Base-by-base conservation (phyloP, 1,140 invertebrate species). In the Hycleus cichorii region DNA sequence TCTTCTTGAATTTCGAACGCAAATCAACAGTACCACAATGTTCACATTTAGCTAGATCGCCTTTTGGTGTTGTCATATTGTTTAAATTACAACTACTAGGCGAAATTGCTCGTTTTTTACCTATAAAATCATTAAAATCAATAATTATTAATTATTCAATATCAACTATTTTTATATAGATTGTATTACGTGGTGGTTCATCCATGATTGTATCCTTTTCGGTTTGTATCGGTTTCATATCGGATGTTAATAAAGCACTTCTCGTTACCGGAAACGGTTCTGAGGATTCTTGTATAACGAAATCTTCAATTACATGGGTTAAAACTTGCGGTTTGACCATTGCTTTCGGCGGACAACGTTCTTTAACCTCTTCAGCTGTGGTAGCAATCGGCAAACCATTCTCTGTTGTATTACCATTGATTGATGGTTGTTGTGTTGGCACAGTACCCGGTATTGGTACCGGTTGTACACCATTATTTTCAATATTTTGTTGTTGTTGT, bases 291-390 rank as follows among this genome's bases (percentile, higher is more conserved):
- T 96, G 93, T 66, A 98, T 97, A 3, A 97, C 89, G 75, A 94
- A 97, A 12, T 94, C 95, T 76, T 97, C 95, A 56, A 98, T 97
- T 2, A 97, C 91, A 72, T 98, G 95, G 0, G 94, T 97, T 7
- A 97, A 77, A 2, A 97, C 91, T 71, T 97, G 93, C 0, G 94
- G 94, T 75, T 96, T 96, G 0, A 97, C 93, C 83, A 97, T 90
- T 1, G 92, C 92, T 74, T 93, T 95, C n/a, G 90, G 90, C 44
- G 75, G 72, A 48, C 73, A 75, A 7, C 71, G 66, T 43, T 77
- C 74, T 59, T 76, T 77, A 2, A 82, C 81, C 66, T 88, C 84
- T 77, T 88, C 82, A 66, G 71, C 68, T 39, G 72, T 74, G 10
- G 69, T 63, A 7, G 69, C 70, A 8, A 67, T 73, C 63, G 52